These are phyloP conservation scores for Saturnia pavonia DNA, from an alignment of 2,888 invertebrate species.

Conservation along the genomic window DNA sequence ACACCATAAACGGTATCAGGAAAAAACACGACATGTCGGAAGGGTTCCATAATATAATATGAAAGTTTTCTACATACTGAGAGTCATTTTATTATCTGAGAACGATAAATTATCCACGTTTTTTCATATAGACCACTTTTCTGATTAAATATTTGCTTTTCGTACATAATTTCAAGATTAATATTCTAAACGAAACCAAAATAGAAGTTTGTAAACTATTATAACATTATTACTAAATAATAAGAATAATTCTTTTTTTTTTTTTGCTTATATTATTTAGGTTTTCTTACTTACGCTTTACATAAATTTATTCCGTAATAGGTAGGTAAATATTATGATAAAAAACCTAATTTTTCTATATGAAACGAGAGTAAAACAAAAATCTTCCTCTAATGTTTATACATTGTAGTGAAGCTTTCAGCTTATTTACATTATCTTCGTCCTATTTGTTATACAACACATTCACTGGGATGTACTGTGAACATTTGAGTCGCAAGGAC, in stretches of 20 bases:
- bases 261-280: too few relatives aligned
- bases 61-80: not conserved
- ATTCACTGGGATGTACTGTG: constrained; percentile 31
- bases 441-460: constrained; percentile 16
- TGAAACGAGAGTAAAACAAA: constrained; percentile 11
- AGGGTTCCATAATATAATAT: not conserved
- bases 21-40: constrained; percentile 1
- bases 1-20: constrained; percentile 10
- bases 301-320: not conserved
- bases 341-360: constrained; percentile 3
- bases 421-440: constrained; percentile 18
- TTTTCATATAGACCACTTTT: not conserved
- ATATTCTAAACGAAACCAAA: not conserved
- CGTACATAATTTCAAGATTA: not conserved
- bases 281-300: not conserved
- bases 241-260: too few relatives aligned
- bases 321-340: not conserved
- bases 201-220: too few relatives aligned
- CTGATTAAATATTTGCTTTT: not conserved
- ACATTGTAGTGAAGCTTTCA: constrained; percentile 13
- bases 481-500: constrained; percentile 30
- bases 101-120: not conserved
- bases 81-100: not conserved
- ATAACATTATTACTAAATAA: too few relatives aligned
- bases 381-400: not conserved